These are phyloP conservation scores for Copidosoma aretas DNA, from an alignment of 2,888 invertebrate genomes.

Conservation along the genomic window DNA sequence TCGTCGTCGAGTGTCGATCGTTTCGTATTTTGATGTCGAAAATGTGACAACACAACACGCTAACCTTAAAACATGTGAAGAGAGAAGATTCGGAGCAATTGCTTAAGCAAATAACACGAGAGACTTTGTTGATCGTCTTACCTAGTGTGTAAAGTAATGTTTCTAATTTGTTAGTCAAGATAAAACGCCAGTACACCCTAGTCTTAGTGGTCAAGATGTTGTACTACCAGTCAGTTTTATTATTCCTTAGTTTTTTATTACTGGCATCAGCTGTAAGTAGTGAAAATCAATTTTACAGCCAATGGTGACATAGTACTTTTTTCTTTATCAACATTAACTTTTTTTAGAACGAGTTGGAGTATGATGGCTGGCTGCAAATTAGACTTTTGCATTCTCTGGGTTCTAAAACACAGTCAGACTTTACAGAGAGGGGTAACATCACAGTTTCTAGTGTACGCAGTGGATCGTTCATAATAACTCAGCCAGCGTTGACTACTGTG, in stretches of 20 bases:
- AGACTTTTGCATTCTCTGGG: constrained; percentile 75
- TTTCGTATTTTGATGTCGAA: no score
- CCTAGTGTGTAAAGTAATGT: constrained; percentile 23
- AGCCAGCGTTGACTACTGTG: constrained; percentile 65
- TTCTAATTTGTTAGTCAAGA: constrained; percentile 23
- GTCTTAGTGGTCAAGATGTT: not conserved
- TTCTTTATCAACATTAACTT: not conserved
- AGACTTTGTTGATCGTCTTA: constrained; percentile 20
- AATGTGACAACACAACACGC: no score
- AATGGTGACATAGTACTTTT: not conserved
- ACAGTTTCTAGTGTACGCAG: constrained; percentile 74
- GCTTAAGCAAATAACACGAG: no score
- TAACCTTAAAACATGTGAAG: no score
- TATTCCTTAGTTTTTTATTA: constrained; percentile 27
- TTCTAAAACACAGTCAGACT: constrained; percentile 64
- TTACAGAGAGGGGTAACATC: constrained; percentile 73
- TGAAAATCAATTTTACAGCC: not conserved
- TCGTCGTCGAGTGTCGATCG: no score
- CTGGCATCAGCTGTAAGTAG: constrained; percentile 36
- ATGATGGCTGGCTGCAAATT: constrained; percentile 77
- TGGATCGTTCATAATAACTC: constrained; percentile 70
- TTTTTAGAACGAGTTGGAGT: constrained; percentile 70
- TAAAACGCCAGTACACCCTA: not conserved
- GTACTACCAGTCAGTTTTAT: constrained; percentile 8
- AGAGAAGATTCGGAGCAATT: no score